Base-by-base conservation (phyloP, 2,797 vertebrate genomes). In the Oophaga sylvatica region DNA sequence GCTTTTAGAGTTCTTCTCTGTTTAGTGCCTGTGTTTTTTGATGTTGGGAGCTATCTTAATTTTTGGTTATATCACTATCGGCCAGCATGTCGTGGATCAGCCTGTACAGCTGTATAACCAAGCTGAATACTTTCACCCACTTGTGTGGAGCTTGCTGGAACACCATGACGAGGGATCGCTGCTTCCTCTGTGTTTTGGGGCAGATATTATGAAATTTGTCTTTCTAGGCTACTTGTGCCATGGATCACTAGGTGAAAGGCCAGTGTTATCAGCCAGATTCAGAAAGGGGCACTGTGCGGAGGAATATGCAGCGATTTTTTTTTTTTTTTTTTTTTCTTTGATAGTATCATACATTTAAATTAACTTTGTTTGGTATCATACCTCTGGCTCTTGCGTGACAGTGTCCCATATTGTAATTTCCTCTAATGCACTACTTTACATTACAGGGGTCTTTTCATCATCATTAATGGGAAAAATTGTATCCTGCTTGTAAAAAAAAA, bases 211-310 rank as follows among this genome's bases (percentile, higher is more conserved):
- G 80, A 77, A 82, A 82, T 59, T 20, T 19, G 19, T 35, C 19
- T 59, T 13, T 11, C 45, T 82, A 70, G 45, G 17, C 26, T 35
- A 13, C 22, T 59, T 68, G 71, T 78, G 70, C 59, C 20, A 48
- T 79, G 68, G 60, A 71, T 87, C 62, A 79, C 62, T 82, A 60
- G 86, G 80, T 82, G 41, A 83, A 87, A 68, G 71, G 68, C 71
- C 80, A 87, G 57, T 63, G 68, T 22, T 79, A 8, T 22, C 31
- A 20, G 29, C 26, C 45, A 77, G 70, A 31, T 31, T 53, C 8
- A n/a, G 65, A 16, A 16, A 12, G 41, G 78, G 86, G 53, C 68
- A 45, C 70, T 3, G 80, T 22, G 60, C 60, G 48, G 12, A 35
- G 15, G 29, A 59, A 53, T 45, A 78, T 45, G 8, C 15, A 17